phyloP scores from a whole-genome alignment of 2,888 invertebrate genomes.

The Lydus trimaculatus region DNA sequence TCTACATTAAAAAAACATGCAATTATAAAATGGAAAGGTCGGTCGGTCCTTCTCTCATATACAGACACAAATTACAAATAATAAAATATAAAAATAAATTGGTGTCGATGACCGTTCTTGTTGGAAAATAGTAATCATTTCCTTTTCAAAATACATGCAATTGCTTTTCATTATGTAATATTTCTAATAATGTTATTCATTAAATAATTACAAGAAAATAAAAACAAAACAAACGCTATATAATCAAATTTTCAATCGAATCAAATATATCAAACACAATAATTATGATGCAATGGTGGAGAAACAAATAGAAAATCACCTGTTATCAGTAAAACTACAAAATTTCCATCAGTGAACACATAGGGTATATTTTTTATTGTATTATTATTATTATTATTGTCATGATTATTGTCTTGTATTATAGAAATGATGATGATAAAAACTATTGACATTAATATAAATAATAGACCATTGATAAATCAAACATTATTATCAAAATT shows the following conservation, averaged over 20 bases:
- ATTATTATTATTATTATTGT: constrained; percentile 22
- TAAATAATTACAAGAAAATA: background rate
- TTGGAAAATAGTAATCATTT: background rate
- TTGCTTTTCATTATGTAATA: background rate
- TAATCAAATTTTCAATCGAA: background rate
- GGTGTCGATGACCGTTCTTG: background rate
- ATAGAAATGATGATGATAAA: background rate
- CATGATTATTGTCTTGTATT: constrained; percentile 33
- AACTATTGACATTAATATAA: background rate
- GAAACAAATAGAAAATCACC: constrained; percentile 38
- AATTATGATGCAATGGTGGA: background rate
- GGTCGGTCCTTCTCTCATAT: too few relatives aligned
- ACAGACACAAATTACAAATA: background rate
- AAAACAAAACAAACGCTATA: background rate
- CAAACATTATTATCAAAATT: constrained; percentile 3
- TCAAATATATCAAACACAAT: background rate
- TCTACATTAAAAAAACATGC: background rate
- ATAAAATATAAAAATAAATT: background rate
- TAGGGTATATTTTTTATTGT: constrained; percentile 36
- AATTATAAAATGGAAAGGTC: background rate
- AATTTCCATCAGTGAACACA: constrained; percentile 49
- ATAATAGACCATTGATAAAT: background rate
- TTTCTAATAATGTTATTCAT: background rate
- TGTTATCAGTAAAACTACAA: constrained; percentile 46
- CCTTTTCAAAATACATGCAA: background rate